Evolutionary conservation across 2,888 invertebrate genomes (phyloP).

Genomic region (Lacanobia wlatinum): DNA sequence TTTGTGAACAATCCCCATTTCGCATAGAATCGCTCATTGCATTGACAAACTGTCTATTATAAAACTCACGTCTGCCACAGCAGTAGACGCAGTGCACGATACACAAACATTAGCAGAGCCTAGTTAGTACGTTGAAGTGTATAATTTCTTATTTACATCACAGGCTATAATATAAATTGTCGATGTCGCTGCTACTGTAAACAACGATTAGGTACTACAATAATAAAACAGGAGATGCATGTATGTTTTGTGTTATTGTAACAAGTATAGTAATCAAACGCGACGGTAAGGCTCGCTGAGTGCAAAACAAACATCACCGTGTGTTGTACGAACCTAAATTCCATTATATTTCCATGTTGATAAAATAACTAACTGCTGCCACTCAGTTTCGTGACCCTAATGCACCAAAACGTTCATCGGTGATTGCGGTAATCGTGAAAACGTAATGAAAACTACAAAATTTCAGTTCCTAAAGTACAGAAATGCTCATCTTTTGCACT

Average conservation of each 20-base stretch:
- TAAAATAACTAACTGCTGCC: slow-evolving; percentile 22
- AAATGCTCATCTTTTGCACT: too few species aligned
- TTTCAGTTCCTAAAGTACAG: background rate
- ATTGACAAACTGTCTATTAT: too few species aligned
- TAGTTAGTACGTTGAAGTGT: background rate
- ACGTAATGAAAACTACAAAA: background rate
- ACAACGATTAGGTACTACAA: slow-evolving; percentile 18
- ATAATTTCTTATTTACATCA: slow-evolving; percentile 14
- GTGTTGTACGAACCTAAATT: slow-evolving; percentile 3
- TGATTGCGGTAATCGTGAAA: slow-evolving; percentile 6
- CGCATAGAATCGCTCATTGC: background rate
- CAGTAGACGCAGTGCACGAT: background rate
- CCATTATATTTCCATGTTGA: slow-evolving; percentile 51
- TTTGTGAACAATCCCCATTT: background rate
- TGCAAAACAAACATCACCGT: slow-evolving; percentile 27
- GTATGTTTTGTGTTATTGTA: slow-evolving; percentile 7
- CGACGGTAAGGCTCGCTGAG: slow-evolving; percentile 12
- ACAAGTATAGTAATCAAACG: slow-evolving; percentile 20
- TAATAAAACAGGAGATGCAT: slow-evolving; percentile 26
- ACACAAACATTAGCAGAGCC: background rate
- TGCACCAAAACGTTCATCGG: slow-evolving; percentile 13
- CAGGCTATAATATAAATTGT: background rate
- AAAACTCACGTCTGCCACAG: background rate
- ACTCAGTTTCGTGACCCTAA: slow-evolving; percentile 22
- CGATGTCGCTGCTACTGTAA: slow-evolving; percentile 15